Base-by-base conservation (phyloP, 2,113 vertebrate genomes). In the Hyperopisus bebe region DNA sequence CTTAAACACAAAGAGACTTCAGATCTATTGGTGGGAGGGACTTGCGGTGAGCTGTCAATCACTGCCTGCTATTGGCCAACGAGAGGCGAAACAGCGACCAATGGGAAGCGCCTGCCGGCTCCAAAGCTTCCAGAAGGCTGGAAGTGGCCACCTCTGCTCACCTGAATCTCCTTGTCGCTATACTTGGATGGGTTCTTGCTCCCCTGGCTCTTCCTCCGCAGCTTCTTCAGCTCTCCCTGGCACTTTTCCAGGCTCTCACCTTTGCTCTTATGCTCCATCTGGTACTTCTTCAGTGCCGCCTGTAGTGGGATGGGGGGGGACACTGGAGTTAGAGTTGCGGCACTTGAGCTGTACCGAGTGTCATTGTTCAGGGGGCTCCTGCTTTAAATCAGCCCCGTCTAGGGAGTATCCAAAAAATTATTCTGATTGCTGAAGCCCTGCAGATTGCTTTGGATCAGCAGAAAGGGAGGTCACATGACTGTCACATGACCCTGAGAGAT, bases 131-230 rank as follows among this genome's bases (percentile, higher is more conserved):
- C 82, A n/a, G 24, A 13, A 13, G 44, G 42, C 82, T n/a, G 44
- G 46, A 47, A 84, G 77, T 21, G 35, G 77, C 0, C 35, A 83
- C 19, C 42, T n/a, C 19, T n/a, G 15, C 96, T 94, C 92, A 99
- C 98, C 98, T 99, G 98, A 95, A 99, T 96, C 93, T 99, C 98
- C 95, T 99, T 99, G 92, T 99, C 98, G 0, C 97, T 97, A 88
- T 99, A 99, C 85, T 99, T 99, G 93, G 98, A 97, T 0, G 98
- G 98, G 93, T 99, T 99, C 94, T 99, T 99, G 95, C 98, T 99
- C 89, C 98, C 98, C 90, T 99, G 98, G 95, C 98, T 99, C 96
- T 99, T 99, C 94, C 98, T 97, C 66, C 98, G 96, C 0, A 99
- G 97, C 35, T 99, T 99, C 96, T 99, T 99, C 94, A 99, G 96